A percentile compares a stretch with the other conserved stretches of the same genome.
phyloP scores from a whole-genome alignment of 2,113 vertebrate genomes.

The Hippocampus guttulatus region DNA sequence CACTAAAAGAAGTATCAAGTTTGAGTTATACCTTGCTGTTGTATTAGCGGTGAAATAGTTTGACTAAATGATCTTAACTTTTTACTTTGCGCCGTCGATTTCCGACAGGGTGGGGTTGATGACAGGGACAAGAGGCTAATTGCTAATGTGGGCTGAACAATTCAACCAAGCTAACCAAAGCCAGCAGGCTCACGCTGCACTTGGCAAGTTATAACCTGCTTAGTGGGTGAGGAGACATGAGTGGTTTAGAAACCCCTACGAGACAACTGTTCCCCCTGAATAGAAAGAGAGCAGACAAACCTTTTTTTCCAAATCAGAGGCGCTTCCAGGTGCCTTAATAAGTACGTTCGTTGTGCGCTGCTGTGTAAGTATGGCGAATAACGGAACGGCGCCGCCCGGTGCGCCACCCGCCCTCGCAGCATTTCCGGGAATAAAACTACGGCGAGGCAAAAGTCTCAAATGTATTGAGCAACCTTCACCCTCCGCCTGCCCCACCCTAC shows the following conservation, averaged over 20 bases:
- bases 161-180: slow-evolving; percentile 23
- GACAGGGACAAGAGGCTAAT: slow-evolving; percentile 22
- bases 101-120: slow-evolving; percentile 48
- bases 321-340: slow-evolving; percentile 42
- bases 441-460: background rate
- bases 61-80: background rate
- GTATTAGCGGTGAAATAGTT: background rate
- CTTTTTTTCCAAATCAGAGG: slow-evolving; percentile 30
- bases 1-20: background rate
- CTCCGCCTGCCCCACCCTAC: no score
- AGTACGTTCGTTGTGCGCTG: slow-evolving; percentile 50
- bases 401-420: slow-evolving; percentile 29
- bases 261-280: fast-evolving
- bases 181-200: slow-evolving; percentile 37
- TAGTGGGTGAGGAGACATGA: background rate
- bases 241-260: background rate
- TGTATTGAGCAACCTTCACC: background rate
- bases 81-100: background rate
- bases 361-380: slow-evolving; percentile 69
- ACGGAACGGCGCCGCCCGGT: slow-evolving; percentile 64
- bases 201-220: slow-evolving; percentile 27
- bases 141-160: slow-evolving; percentile 7
- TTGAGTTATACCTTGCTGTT: background rate
- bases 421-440: slow-evolving; percentile 36
- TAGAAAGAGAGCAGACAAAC: slow-evolving; percentile 21